These are phyloP conservation scores for Corythoichthys intestinalis DNA, from an alignment of 2,113 vertebrate species.

Conservation along the genomic window DNA sequence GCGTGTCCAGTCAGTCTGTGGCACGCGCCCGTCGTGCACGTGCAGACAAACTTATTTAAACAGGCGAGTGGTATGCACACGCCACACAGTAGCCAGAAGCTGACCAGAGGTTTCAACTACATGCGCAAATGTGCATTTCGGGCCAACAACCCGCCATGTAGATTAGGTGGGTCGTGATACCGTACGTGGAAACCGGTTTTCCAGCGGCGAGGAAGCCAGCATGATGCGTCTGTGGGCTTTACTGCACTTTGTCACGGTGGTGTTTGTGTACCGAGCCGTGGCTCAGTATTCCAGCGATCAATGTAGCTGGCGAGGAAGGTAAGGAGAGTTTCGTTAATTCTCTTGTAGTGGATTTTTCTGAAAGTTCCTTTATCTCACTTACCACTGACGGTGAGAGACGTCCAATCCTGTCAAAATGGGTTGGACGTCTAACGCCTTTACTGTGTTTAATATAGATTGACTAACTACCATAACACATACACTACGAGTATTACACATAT, in stretches of 20 bases:
- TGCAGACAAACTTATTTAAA: slow-evolving; percentile 17
- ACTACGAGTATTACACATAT: too few relatives aligned
- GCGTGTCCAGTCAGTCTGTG: slow-evolving; percentile 58
- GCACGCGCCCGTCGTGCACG: slow-evolving; percentile 53
- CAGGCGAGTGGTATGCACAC: slow-evolving; percentile 17
- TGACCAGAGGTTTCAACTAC: background rate
- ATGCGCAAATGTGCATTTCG: background rate
- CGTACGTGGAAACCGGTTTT: slow-evolving; percentile 1
- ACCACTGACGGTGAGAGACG: too few relatives aligned
- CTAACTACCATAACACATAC: too few relatives aligned
- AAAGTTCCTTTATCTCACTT: too few relatives aligned
- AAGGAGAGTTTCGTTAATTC: slow-evolving; percentile 22
- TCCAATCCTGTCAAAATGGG: too few relatives aligned
- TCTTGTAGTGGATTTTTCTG: too few relatives aligned
- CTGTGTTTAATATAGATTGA: too few relatives aligned
- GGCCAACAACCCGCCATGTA: slow-evolving; percentile 40
- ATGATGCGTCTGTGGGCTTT: slow-evolving; percentile 41
- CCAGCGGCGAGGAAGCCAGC: slow-evolving; percentile 9
- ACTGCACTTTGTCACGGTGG: slow-evolving; percentile 60
- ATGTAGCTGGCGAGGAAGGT: slow-evolving; percentile 94
- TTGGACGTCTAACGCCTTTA: too few relatives aligned
- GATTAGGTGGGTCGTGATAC: background rate
- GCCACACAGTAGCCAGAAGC: background rate
- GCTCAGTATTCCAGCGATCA: slow-evolving; percentile 89
- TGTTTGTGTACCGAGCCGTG: slow-evolving; percentile 66